A percentile compares a stretch with the other conserved stretches of the same genome.
phyloP scores from a whole-genome alignment of 2,888 invertebrate species.

The Spatulosminthurus flaviceps region DNA sequence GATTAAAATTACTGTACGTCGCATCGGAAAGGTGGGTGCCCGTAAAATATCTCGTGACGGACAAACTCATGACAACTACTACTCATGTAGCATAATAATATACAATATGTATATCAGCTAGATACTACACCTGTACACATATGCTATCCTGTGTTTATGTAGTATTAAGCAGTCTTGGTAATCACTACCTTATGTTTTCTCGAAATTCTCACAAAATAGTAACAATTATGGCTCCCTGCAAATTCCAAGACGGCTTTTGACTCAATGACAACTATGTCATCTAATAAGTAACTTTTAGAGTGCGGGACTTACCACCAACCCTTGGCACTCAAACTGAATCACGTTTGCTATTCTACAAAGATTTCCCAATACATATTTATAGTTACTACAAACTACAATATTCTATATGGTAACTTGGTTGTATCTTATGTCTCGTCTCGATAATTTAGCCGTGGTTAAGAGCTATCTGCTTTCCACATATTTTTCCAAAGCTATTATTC shows the following conservation, averaged over 20 bases:
- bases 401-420: too few relatives aligned
- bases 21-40: too few relatives aligned
- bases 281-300: too few relatives aligned
- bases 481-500: background rate
- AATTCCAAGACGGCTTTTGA: conserved; percentile 32
- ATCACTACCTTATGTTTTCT: background rate
- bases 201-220: background rate
- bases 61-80: too few relatives aligned
- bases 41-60: too few relatives aligned
- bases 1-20: too few relatives aligned
- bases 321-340: conserved; percentile 32
- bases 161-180: background rate
- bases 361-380: too few relatives aligned
- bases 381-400: too few relatives aligned
- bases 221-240: conserved; percentile 14
- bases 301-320: conserved; percentile 28
- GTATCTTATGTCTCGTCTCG: conserved; percentile 3
- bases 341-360: background rate
- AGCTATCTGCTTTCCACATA: conserved; percentile 5
- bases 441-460: background rate
- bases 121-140: too few relatives aligned
- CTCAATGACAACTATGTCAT: conserved; percentile 37
- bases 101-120: too few relatives aligned
- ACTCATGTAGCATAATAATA: too few relatives aligned
- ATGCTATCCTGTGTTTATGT: too few relatives aligned